Base-by-base conservation (phyloP, 2,888 invertebrate genomes). In the Protodeltote pygarga region DNA sequence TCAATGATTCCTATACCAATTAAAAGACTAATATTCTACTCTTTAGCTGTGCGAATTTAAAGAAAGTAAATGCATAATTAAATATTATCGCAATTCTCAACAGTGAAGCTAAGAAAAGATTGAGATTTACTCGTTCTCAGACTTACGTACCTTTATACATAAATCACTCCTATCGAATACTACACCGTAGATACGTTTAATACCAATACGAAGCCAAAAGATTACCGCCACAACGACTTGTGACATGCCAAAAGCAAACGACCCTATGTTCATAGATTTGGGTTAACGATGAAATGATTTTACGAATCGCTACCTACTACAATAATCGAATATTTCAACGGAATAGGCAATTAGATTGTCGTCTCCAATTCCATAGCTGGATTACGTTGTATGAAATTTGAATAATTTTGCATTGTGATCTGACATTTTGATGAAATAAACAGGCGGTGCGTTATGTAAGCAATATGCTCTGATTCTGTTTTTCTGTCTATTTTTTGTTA, bases 361-460 rank as follows among this genome's bases (percentile, higher is more conserved):
- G 64, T 75, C 76, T 72, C 69, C 57, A 65, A 65, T 72, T 67
- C 76, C 61, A 69, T 59, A 60, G 52, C 61, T 58, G 67, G 71
- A 77, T 79, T 74, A 75, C 72, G 65, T 73, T 61, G 73, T 70
- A 72, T 73, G 66, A 75, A 74, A 80, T 81, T 80, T 78, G 75
- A 82, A 80, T 83, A 83, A 83, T 77, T 81, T 80, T 71, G 71
- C 78, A 77, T 78, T 69, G 63, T 53, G 65, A 72, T 68, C 62
- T 53, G 47, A 67, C 58, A 75, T 73, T 72, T 68, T 53, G 71
- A 65, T 62, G 65, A 68, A 65, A 65, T 70, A 66, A 55, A 61
- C 57, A 65, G n/a, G 47, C 38, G 38, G 47, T 47, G 34, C 29
- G 28, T 39, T 52, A 33, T 41, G 46, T 27, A 24, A 45, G 42